phyloP scores from a whole-genome alignment of 2,888 invertebrate genomes.

The Agrochola lychnidis region DNA sequence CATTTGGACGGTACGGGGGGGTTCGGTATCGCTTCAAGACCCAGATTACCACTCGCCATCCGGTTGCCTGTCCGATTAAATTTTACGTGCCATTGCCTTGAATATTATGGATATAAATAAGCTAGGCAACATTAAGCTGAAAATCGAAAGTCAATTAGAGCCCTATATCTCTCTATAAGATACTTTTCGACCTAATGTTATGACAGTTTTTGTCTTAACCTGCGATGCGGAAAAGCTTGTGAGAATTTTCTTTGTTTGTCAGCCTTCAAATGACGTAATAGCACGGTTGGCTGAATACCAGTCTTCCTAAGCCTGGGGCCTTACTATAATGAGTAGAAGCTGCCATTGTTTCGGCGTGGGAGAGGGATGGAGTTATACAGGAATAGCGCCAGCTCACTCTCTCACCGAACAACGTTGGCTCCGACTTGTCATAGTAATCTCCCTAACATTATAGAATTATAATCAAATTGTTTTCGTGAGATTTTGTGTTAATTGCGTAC shows the following conservation, averaged over 20 bases:
- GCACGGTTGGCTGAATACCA: constrained; percentile 27
- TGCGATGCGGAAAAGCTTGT: neutral
- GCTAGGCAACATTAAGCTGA: constrained; percentile 17
- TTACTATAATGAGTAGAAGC: neutral
- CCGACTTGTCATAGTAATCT: neutral
- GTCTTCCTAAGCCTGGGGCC: constrained; percentile 1
- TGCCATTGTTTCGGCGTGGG: neutral
- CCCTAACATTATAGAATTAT: no score
- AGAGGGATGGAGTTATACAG: neutral
- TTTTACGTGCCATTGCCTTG: no score
- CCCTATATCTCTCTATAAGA: no score
- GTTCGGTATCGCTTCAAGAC: no score
- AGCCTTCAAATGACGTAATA: constrained; percentile 35
- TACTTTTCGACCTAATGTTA: neutral
- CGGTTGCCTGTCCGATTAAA: no score
- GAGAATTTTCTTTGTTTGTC: constrained; percentile 34
- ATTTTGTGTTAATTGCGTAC: constrained; percentile 55
- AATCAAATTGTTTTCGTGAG: constrained; percentile 9
- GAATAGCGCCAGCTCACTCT: constrained; percentile 3
- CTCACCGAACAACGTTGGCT: neutral
- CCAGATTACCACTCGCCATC: no score
- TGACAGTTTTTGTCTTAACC: neutral
- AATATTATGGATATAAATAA: neutral
- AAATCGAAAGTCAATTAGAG: neutral
- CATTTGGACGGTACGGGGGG: no score